Evolutionary conservation across 2,113 vertebrate species (phyloP), one percentile per base, ranked within the genome.

Genomic region (Myrmecobius fasciatus): DNA sequence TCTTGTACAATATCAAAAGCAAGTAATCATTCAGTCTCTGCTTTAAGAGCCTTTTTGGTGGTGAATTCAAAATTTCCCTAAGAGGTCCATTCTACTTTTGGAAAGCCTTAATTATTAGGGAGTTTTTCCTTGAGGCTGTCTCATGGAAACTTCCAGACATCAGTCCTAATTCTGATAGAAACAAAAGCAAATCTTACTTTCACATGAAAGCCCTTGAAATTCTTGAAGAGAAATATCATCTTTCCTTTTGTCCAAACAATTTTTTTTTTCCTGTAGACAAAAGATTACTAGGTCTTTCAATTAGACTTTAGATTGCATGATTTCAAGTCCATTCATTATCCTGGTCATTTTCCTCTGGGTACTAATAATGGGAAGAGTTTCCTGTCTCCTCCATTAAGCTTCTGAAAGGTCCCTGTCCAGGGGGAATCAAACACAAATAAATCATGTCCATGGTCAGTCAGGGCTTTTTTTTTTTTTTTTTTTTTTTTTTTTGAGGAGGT

Each of bases 311-410:
- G 17, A 24, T 83, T 36, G n/a, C n/a, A 43, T 83, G 17, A 24
- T 83, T 83, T 83, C 20, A 83, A 43, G 14, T 83, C n/a, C 7
- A 43, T 6, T 43, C 36, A 43, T 83, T 17, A 83, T 43, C 20
- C 6, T 24, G 67, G 60, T 67, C 60, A 67, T 3, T 60, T 31
- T 56, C 26, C 54, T 28, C 10, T 56, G 53, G 53, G 25, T 54
- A 54, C 53, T 54, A 20, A 36, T 60, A 67, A 67, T 67, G 60
- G 60, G 14, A 67, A 93, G 94, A 91, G 52, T 97, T 96, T 95
- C 91, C 93, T 97, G 96, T 97, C 96, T 97, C 91, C 95, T 93
- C 96, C 97, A 52, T 49, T 94, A 91, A 46, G 92, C 93, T 91
- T 93, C 75, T 89, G 75, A 52, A 24, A 46, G 54, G 91, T 97